Evolutionary conservation across 2,113 vertebrate genomes (phyloP).

Genomic region (Pomatorhinus ruficollis): DNA sequence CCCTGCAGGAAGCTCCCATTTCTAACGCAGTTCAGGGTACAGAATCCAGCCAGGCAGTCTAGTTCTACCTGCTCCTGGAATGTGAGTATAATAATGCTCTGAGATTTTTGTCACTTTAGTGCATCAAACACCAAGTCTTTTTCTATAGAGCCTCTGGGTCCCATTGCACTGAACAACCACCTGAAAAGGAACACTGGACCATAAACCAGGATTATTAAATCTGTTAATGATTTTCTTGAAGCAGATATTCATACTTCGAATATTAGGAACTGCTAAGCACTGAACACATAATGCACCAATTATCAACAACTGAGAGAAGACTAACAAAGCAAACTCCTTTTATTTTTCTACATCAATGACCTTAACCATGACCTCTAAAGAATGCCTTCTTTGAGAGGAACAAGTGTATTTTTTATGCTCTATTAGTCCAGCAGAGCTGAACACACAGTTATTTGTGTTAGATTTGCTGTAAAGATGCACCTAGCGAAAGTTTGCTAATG

Average conservation of each 20-base stretch:
- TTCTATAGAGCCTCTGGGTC: background rate
- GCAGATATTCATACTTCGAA: background rate
- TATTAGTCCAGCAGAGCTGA: conserved; percentile 45
- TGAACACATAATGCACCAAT: conserved; percentile 13
- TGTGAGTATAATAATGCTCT: background rate
- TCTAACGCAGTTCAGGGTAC: background rate
- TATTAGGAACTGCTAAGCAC: background rate
- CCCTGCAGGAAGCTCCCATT: background rate
- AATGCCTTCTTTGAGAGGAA: conserved; percentile 59
- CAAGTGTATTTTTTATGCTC: conserved; percentile 63
- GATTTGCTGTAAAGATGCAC: conserved; percentile 41
- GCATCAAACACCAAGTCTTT: background rate
- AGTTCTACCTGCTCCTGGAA: background rate
- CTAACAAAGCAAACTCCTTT: conserved; percentile 37
- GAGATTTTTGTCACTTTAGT: background rate
- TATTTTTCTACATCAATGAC: conserved; percentile 3
- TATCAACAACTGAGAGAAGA: conserved; percentile 23
- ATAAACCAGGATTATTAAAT: background rate
- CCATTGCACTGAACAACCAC: background rate
- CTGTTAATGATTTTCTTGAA: background rate
- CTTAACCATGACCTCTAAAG: conserved; percentile 39
- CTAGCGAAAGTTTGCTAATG: conserved; percentile 41
- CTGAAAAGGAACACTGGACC: background rate
- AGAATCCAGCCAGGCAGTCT: background rate
- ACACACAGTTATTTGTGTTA: conserved; percentile 60